Conservation (phyloP, 2,888 invertebrate species). For the Acrobeloides nanus region DNA sequence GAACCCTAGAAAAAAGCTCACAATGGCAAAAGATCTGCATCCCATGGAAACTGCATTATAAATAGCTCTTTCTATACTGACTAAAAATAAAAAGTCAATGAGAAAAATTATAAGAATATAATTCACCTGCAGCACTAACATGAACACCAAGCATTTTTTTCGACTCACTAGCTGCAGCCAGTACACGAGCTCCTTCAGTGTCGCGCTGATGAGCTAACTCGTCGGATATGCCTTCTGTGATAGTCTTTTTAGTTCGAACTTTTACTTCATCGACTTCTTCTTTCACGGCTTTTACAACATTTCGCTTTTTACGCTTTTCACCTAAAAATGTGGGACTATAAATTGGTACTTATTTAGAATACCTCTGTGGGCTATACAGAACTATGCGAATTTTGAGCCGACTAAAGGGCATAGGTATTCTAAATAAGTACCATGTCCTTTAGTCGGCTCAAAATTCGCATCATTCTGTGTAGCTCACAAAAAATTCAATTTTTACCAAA, state of each 20-base stretch:
- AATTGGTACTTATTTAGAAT: too few relatives aligned
- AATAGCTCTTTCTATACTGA: constrained; percentile 54
- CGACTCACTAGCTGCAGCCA: constrained; percentile 14
- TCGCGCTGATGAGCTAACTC: neutral
- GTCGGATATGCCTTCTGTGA: neutral
- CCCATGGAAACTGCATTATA: constrained; percentile 53
- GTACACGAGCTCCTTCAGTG: constrained; percentile 11
- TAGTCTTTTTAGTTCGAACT: neutral
- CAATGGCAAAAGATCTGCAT: constrained; percentile 55
- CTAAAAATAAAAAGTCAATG: constrained; percentile 26
- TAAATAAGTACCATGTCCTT: too few relatives aligned
- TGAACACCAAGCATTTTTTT: constrained; percentile 38
- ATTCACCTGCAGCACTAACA: constrained; percentile 34
- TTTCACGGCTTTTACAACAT: neutral
- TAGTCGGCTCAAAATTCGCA: too few relatives aligned
- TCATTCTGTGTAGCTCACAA: too few relatives aligned
- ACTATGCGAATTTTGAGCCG: too few relatives aligned
- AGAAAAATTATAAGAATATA: neutral
- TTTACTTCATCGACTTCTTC: neutral
- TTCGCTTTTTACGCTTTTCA: too few relatives aligned
- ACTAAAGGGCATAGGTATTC: too few relatives aligned
- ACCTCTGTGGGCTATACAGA: too few relatives aligned
- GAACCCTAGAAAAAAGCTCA: too few relatives aligned
- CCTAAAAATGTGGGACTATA: too few relatives aligned
- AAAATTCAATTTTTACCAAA: too few relatives aligned